Percentiles rank a stretch among this genome's conserved stretches.
Conservation (phyloP, 2,797 vertebrate genomes). For the Enteromius trimaculatus region DNA sequence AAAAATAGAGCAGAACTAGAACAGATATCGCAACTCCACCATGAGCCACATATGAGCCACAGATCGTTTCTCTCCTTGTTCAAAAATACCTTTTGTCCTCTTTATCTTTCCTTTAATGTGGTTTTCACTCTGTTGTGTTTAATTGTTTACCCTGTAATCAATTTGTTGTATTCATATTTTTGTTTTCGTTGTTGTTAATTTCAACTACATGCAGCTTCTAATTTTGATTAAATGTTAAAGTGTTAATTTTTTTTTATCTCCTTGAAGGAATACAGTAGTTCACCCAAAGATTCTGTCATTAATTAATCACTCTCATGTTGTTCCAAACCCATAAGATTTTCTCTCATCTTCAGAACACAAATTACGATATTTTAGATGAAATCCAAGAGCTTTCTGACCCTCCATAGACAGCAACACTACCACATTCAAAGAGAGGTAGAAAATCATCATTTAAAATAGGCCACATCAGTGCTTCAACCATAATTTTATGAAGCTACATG, state of each 20-base stretch:
- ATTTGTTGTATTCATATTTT: background rate
- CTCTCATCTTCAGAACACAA: background rate
- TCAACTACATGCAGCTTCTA: background rate
- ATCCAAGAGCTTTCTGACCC: background rate
- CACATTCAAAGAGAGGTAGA: background rate
- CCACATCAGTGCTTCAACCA: background rate
- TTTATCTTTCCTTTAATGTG: conserved; percentile 1
- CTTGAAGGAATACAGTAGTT: background rate
- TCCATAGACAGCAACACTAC: background rate
- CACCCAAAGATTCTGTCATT: background rate
- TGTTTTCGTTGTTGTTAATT: background rate
- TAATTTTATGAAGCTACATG: background rate
- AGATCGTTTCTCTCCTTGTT: background rate
- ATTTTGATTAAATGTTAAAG: background rate
- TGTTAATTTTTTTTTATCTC: background rate
- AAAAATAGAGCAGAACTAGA: conserved; percentile 60
- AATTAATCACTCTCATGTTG: background rate
- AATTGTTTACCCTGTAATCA: background rate
- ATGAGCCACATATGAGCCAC: background rate
- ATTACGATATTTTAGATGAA: background rate
- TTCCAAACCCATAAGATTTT: background rate
- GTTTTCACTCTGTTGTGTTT: background rate
- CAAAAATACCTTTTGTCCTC: background rate
- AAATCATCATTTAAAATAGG: background rate
- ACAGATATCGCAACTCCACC: conserved; percentile 8